Conservation (phyloP, 2,797 vertebrate species). For the Dipus sagitta region DNA sequence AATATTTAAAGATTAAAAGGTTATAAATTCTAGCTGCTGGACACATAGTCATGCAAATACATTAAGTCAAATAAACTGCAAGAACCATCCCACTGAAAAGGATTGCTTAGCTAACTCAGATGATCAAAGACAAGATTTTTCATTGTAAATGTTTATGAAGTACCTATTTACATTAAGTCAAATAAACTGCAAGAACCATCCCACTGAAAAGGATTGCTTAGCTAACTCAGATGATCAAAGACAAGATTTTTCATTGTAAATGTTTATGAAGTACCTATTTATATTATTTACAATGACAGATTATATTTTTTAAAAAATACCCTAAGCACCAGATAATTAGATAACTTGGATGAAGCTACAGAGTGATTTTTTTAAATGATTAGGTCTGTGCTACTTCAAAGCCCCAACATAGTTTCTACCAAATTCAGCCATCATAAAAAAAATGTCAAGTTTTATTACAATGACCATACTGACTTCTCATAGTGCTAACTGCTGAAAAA, state of each 20-base stretch:
- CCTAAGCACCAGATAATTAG: not conserved
- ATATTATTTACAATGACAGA: constrained; percentile 13
- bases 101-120: not conserved
- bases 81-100: not conserved
- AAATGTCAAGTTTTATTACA: constrained; percentile 36
- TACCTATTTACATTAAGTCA: constrained; percentile 36
- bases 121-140: constrained; percentile 38
- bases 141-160: constrained; percentile 26
- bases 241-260: constrained; percentile 19
- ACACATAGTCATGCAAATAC: not conserved
- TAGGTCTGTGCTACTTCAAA: constrained; percentile 30
- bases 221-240: constrained; percentile 7
- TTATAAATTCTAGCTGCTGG: constrained; percentile 14
- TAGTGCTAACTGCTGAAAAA: not conserved
- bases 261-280: constrained; percentile 41
- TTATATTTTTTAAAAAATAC: not conserved
- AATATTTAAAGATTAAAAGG: constrained; percentile 7
- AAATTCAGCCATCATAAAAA: constrained; percentile 12
- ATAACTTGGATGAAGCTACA: constrained; percentile 41
- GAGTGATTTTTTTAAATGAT: constrained; percentile 22
- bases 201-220: not conserved
- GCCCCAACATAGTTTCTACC: not conserved
- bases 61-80: constrained; percentile 3
- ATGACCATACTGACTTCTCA: constrained; percentile 34
- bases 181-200: constrained; percentile 26